Evolutionary conservation across 30 jellyfish, hydroid and myxozoan species (phyloP).

Genomic region (Chironex yamaguchii): DNA sequence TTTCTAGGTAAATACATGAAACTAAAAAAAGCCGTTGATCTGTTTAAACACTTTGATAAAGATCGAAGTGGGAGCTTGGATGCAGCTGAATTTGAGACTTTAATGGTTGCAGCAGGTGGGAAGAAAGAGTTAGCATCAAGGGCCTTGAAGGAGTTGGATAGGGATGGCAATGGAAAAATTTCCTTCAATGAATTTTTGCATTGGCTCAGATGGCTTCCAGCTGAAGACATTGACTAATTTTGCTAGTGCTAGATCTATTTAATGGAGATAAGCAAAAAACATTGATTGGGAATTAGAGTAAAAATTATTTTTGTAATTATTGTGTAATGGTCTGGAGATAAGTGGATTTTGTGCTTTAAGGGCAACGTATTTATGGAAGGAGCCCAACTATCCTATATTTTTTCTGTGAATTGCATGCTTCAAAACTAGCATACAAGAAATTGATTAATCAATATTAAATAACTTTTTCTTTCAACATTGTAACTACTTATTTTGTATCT

Average conservation of each 20-base stretch:
- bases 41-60: constrained; percentile 85
- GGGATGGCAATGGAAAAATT: constrained; percentile 83
- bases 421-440: too few species aligned
- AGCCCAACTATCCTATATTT: too few species aligned
- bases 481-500: too few species aligned
- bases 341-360: too few species aligned
- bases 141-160: constrained; percentile 90
- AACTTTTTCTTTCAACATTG: too few species aligned
- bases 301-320: too few species aligned
- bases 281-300: too few species aligned
- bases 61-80: constrained; percentile 94
- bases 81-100: constrained; percentile 73
- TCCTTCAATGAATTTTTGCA: constrained; percentile 91
- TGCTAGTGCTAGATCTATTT: not conserved
- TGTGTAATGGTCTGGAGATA: too few species aligned
- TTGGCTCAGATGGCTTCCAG: constrained; percentile 95
- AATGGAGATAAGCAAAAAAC: too few species aligned
- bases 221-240: constrained; percentile 51
- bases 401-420: too few species aligned
- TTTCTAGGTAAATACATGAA: not conserved
- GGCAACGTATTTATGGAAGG: too few species aligned
- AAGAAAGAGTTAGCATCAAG: constrained; percentile 8
- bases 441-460: too few species aligned
- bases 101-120: constrained; percentile 77
- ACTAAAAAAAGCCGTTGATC: constrained; percentile 85